Percentiles rank a stretch among this genome's conserved stretches.
Conservation (phyloP, 92 coral and sea anemone species). For the Zoanthus solanderi region DNA sequence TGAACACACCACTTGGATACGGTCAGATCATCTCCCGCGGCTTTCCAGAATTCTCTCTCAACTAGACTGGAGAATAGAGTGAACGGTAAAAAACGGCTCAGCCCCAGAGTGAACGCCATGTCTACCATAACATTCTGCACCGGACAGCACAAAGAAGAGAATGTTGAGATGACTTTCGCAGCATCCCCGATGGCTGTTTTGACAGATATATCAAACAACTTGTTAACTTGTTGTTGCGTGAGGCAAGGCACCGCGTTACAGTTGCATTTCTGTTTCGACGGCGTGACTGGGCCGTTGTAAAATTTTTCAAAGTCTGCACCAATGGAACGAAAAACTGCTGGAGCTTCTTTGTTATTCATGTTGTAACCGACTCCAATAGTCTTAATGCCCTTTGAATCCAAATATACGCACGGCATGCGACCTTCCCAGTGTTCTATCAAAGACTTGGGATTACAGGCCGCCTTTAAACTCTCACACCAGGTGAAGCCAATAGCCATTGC, state of each 20-base stretch:
- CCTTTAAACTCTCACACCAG: not conserved
- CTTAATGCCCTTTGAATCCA: slow-evolving; percentile 77
- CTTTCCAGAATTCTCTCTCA: slow-evolving; percentile 78
- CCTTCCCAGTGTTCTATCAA: slow-evolving; percentile 74
- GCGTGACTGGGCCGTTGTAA: slow-evolving; percentile 76
- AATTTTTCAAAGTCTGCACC: slow-evolving; percentile 89
- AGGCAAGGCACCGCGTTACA: slow-evolving; percentile 84
- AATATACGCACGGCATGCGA: slow-evolving; percentile 79
- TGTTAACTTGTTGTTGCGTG: slow-evolving; percentile 68
- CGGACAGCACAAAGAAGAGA: slow-evolving; percentile 80
- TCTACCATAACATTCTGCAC: slow-evolving; percentile 89
- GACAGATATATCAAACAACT: slow-evolving; percentile 67
- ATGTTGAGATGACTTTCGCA: slow-evolving; percentile 64
- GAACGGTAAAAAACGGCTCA: slow-evolving; percentile 64
- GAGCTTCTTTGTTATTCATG: slow-evolving; percentile 74
- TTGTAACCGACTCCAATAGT: slow-evolving; percentile 88
- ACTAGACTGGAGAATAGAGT: slow-evolving; percentile 71
- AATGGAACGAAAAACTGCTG: slow-evolving; percentile 58
- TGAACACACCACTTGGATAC: slow-evolving; percentile 83
- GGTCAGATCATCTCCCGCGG: slow-evolving; percentile 83
- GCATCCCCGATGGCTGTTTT: slow-evolving; percentile 77
- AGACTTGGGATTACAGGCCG: slow-evolving; percentile 78
- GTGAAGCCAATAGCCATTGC: not conserved
- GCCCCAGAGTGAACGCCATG: slow-evolving; percentile 90
- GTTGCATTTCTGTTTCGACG: slow-evolving; percentile 58